phyloP scores from a whole-genome alignment of 2,113 vertebrate species.

The Notothenia coriiceps region DNA sequence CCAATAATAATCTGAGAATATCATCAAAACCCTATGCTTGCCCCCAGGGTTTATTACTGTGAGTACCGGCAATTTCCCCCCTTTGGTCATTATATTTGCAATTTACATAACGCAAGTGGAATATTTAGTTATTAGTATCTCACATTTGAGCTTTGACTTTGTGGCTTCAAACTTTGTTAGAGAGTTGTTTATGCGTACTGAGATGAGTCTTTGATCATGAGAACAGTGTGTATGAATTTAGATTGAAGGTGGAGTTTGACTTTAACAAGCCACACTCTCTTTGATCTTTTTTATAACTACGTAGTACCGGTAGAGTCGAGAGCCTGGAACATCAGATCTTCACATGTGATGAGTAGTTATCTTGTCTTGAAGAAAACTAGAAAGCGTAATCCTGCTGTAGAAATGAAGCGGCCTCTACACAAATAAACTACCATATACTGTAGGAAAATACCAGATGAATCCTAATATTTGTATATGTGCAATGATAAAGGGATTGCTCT shows the following conservation, averaged over 20 bases:
- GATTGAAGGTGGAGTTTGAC: constrained; percentile 69
- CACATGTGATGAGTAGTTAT: constrained; percentile 19
- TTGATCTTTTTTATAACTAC: constrained; percentile 68
- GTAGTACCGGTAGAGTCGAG: constrained; percentile 20
- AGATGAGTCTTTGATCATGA: constrained; percentile 65
- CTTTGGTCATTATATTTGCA: constrained; percentile 25
- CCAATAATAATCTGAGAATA: constrained; percentile 3
- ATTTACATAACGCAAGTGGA: constrained; percentile 5
- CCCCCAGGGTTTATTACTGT: not conserved
- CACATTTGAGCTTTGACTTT: constrained; percentile 44
- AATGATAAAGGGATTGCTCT: not conserved
- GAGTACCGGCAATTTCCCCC: not conserved
- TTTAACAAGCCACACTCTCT: constrained; percentile 65
- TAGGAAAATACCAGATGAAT: not conserved
- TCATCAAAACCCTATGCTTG: not conserved
- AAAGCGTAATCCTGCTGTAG: constrained; percentile 3
- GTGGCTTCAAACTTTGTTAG: constrained; percentile 56
- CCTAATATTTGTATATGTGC: not conserved
- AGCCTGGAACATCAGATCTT: constrained; percentile 56
- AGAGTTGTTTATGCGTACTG: constrained; percentile 66
- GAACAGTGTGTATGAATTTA: constrained; percentile 62
- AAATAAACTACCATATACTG: not conserved
- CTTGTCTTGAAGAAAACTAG: constrained; percentile 25
- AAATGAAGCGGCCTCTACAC: not conserved
- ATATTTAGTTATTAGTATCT: constrained; percentile 42